These are phyloP conservation scores for Orthonyx spaldingii DNA, from an alignment of 2,113 vertebrate genomes.

Conservation along the genomic window DNA sequence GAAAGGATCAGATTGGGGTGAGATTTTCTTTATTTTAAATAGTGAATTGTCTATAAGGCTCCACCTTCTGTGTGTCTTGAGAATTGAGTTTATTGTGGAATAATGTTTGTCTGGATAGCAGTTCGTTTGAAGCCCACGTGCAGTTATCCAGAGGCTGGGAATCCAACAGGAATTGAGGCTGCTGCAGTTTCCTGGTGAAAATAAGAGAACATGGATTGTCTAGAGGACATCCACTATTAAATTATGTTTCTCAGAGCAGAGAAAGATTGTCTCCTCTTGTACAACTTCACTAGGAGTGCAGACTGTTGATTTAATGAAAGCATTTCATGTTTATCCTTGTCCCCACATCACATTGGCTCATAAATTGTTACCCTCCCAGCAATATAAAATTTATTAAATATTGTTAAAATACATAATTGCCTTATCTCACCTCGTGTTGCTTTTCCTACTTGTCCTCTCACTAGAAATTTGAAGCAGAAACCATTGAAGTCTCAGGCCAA, in stretches of 20 bases:
- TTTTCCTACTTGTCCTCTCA: conserved; percentile 44
- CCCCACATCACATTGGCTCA: neutral
- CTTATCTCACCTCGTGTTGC: neutral
- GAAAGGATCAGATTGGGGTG: neutral
- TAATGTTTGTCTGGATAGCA: neutral
- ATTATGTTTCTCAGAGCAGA: neutral
- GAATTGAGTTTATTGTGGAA: neutral
- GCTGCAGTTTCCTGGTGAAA: neutral
- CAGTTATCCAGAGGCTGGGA: neutral
- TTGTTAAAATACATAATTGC: neutral
- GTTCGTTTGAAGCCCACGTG: neutral
- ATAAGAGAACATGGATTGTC: neutral
- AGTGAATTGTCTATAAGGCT: neutral
- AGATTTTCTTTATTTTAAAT: neutral
- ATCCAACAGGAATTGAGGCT: neutral
- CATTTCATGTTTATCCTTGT: neutral
- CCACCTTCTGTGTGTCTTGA: neutral
- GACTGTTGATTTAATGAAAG: neutral
- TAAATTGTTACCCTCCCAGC: neutral
- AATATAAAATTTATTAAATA: neutral
- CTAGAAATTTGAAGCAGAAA: conserved; percentile 75
- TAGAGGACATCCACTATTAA: neutral
- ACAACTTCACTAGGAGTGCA: neutral
- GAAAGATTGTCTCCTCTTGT: neutral
- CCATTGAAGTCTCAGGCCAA: conserved; percentile 82